Evolutionary conservation across 2,113 vertebrate genomes (phyloP).

Genomic region (Willisornis vidua): DNA sequence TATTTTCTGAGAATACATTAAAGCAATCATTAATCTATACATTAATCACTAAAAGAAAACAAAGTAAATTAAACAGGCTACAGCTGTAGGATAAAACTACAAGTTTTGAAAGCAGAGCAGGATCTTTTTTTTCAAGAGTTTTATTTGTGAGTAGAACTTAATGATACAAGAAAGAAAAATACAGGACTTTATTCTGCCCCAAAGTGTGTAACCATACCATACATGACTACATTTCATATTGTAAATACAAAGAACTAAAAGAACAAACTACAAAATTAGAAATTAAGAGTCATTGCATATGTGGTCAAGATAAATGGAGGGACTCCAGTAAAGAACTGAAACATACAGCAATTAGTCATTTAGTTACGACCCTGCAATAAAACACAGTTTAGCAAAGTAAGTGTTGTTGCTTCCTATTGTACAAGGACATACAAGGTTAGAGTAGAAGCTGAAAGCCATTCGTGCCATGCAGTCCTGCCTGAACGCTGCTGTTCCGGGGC

Average conservation of each 20-base stretch:
- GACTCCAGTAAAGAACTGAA: slow-evolving; percentile 54
- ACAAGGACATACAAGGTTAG: slow-evolving; percentile 63
- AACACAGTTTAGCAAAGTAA: slow-evolving; percentile 48
- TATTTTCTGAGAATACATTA: neutral
- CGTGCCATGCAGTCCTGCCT: slow-evolving; percentile 75
- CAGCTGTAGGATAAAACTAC: neutral
- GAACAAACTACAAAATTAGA: slow-evolving; percentile 79
- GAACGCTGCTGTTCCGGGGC: neutral
- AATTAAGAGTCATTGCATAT: slow-evolving; percentile 70
- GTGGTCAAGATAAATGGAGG: slow-evolving; percentile 42
- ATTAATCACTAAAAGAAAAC: neutral
- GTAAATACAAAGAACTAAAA: slow-evolving; percentile 76
- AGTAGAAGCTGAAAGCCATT: slow-evolving; percentile 68
- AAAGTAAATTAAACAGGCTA: neutral
- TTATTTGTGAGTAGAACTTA: slow-evolving; percentile 89
- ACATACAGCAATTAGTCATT: slow-evolving; percentile 54
- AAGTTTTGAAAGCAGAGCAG: neutral
- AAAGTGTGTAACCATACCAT: slow-evolving; percentile 69
- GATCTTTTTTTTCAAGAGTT: slow-evolving; percentile 70
- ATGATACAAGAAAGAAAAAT: slow-evolving; percentile 76
- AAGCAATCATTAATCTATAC: neutral
- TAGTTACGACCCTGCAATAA: slow-evolving; percentile 57
- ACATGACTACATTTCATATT: slow-evolving; percentile 72
- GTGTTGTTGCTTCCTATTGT: slow-evolving; percentile 51
- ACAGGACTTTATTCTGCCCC: slow-evolving; percentile 53